Conservation (phyloP, 2,888 invertebrate species). For the Panopea generosa region DNA sequence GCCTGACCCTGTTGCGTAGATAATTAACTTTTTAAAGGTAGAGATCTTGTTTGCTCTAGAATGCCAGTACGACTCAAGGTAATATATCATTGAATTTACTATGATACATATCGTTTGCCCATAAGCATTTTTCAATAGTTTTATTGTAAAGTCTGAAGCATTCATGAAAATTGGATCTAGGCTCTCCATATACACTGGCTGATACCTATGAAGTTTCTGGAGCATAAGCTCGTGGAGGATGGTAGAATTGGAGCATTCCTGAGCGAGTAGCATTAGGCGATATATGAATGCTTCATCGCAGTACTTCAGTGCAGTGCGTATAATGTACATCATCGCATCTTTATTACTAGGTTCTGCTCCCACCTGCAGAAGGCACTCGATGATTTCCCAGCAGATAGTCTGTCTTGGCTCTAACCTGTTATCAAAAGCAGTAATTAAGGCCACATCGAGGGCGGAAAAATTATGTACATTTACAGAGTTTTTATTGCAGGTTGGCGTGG, state of each 20-base stretch:
- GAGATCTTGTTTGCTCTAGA: conserved; percentile 58
- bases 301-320: conserved; percentile 75
- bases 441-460: conserved; percentile 75
- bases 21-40: conserved; percentile 67
- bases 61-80: conserved; percentile 76
- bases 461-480: conserved; percentile 71
- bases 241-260: conserved; percentile 65
- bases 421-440: conserved; percentile 76
- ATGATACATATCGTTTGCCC: conserved; percentile 58
- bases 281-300: conserved; percentile 72
- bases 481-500: conserved; percentile 64
- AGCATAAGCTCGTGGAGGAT: conserved; percentile 72
- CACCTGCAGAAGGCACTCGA: conserved; percentile 70
- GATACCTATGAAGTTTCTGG: conserved; percentile 74
- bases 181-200: conserved; percentile 73
- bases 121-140: conserved; percentile 67
- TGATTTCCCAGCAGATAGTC: conserved; percentile 75
- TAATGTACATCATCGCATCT: conserved; percentile 78
- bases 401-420: conserved; percentile 74
- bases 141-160: conserved; percentile 71
- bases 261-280: conserved; percentile 66
- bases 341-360: conserved; percentile 73
- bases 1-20: conserved; percentile 73
- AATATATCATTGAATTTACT: conserved; percentile 72
- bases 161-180: conserved; percentile 72